Evolutionary conservation across 2,113 vertebrate genomes (phyloP).

Genomic region (Pyrgilauda ruficollis): DNA sequence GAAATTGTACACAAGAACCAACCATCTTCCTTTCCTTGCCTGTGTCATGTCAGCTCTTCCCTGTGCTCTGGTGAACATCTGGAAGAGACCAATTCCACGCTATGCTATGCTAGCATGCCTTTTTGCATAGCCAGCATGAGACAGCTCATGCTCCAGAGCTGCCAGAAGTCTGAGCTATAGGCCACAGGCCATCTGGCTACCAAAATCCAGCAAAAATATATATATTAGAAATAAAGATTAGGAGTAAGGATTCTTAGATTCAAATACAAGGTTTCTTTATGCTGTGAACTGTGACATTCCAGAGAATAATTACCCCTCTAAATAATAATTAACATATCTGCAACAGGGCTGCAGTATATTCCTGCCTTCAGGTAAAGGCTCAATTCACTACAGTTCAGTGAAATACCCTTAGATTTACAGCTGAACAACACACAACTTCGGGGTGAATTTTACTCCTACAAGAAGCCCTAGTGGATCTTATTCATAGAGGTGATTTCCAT

Average conservation of each 20-base stretch:
- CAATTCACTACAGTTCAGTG: not conserved
- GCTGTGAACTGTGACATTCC: not conserved
- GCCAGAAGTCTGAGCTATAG: not conserved
- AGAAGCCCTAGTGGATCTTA: not conserved
- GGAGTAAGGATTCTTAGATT: not conserved
- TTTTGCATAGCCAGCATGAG: not conserved
- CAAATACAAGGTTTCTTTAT: not conserved
- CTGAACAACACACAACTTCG: not conserved
- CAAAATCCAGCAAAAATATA: not conserved
- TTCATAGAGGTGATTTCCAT: not conserved
- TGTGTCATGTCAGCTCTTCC: conserved; percentile 6
- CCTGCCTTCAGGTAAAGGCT: not conserved
- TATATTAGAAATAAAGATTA: not conserved
- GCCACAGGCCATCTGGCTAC: not conserved
- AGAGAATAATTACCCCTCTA: not conserved
- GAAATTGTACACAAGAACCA: conserved; percentile 4
- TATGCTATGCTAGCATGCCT: not conserved
- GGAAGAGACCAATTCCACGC: not conserved
- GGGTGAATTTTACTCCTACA: not conserved
- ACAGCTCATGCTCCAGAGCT: not conserved
- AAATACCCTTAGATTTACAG: not conserved
- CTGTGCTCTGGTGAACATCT: conserved; percentile 33
- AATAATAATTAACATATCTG: conserved; percentile 36
- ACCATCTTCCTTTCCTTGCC: not conserved
- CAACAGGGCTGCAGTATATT: not conserved